Evolutionary conservation across 2,797 vertebrate species (phyloP).

Genomic region (Helicolenus hilgendorfi): DNA sequence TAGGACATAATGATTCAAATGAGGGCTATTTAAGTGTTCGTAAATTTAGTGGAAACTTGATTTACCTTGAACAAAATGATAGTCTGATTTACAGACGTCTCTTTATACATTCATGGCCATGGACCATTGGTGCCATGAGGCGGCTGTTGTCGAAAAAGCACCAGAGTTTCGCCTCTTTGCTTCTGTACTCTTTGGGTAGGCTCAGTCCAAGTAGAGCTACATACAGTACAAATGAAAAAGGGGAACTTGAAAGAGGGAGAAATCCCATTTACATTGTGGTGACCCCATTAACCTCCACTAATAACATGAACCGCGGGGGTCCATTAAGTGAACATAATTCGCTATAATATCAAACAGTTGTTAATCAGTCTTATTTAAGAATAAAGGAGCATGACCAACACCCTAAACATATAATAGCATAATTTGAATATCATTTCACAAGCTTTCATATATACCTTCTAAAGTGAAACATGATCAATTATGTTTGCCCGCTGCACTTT

Average conservation of each 20-base stretch:
- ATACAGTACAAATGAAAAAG: background rate
- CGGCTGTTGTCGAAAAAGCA: too few species aligned
- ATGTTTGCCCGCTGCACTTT: background rate
- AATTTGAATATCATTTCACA: slow-evolving; percentile 4
- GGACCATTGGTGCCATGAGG: too few species aligned
- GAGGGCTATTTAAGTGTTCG: too few species aligned
- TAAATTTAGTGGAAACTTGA: too few species aligned
- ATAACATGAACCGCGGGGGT: slow-evolving; percentile 17
- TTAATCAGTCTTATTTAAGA: slow-evolving; percentile 32
- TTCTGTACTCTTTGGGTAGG: background rate
- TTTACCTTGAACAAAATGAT: too few species aligned
- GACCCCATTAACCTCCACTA: slow-evolving; percentile 57
- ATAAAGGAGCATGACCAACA: background rate
- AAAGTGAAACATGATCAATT: background rate
- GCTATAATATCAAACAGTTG: background rate
- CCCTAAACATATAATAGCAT: background rate
- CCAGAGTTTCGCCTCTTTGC: too few species aligned
- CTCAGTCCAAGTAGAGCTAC: background rate
- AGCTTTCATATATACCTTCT: background rate
- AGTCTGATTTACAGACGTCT: too few species aligned
- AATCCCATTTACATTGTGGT: slow-evolving; percentile 6
- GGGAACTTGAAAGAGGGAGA: background rate
- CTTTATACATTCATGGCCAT: too few species aligned
- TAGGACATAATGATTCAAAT: too few species aligned
- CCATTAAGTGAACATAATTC: slow-evolving; percentile 43